Evolutionary conservation across 1,140 invertebrate genomes (phyloP).

Genomic region (Macrocentrus cingulum): DNA sequence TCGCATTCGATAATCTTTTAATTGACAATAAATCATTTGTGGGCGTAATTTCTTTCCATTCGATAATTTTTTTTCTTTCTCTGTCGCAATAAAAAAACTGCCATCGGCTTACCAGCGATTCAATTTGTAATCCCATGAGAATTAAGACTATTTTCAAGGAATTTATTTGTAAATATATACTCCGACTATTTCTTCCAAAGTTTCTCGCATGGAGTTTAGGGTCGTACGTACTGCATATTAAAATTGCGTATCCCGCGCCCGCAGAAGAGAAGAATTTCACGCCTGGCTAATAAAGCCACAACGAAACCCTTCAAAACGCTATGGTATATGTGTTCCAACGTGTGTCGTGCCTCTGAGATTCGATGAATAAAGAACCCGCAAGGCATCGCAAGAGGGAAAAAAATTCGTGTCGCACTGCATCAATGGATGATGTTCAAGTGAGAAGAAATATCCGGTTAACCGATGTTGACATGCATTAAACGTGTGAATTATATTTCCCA

Average conservation of each 20-base stretch:
- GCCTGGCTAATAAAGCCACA: slow-evolving; percentile 55
- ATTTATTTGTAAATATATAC: too few species aligned
- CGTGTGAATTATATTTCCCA: slow-evolving; percentile 25
- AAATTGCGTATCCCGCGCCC: too few species aligned
- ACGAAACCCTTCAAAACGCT: too few species aligned
- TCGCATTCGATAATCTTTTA: slow-evolving; percentile 13
- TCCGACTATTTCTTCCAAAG: too few species aligned
- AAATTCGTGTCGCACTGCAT: slow-evolving; percentile 37
- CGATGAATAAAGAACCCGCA: slow-evolving; percentile 15
- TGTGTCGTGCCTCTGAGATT: not conserved
- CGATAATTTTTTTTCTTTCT: slow-evolving; percentile 9
- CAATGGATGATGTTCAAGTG: slow-evolving; percentile 50
- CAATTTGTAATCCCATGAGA: too few species aligned
- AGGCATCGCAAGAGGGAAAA: not conserved
- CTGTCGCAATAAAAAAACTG: slow-evolving; percentile 3
- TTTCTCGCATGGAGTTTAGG: too few species aligned
- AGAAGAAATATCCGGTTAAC: slow-evolving; percentile 55
- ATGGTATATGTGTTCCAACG: not conserved
- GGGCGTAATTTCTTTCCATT: not conserved
- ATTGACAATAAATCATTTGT: slow-evolving; percentile 13
- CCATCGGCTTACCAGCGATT: too few species aligned
- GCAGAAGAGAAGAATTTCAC: too few species aligned
- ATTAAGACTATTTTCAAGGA: too few species aligned
- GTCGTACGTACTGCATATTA: too few species aligned
- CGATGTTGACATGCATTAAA: slow-evolving; percentile 54